phyloP scores from a whole-genome alignment of 2,113 vertebrate genomes.

The Thalassarche chlororhynchos region DNA sequence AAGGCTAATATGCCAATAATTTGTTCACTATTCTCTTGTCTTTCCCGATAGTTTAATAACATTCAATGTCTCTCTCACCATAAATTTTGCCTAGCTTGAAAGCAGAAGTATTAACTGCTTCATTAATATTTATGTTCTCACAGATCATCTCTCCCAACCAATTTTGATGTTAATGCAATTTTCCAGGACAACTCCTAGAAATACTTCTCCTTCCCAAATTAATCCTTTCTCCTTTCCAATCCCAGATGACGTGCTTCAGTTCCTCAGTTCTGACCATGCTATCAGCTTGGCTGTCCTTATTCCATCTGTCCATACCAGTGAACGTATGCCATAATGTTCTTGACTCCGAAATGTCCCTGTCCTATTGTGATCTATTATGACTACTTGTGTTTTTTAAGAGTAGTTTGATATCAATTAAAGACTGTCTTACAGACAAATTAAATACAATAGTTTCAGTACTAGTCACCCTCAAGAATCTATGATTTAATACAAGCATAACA shows the following conservation, averaged over 20 bases:
- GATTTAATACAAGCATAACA: background rate
- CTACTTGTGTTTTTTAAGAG: background rate
- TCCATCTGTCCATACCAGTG: background rate
- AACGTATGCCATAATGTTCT: background rate
- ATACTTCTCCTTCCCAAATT: background rate
- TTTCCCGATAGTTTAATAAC: background rate
- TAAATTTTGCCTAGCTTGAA: background rate
- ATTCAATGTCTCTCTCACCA: background rate
- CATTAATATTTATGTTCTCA: background rate
- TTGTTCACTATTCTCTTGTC: background rate
- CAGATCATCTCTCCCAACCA: background rate
- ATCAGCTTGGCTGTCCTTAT: background rate
- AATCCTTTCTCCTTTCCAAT: background rate
- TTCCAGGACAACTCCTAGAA: background rate
- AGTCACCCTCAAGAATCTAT: background rate
- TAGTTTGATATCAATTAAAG: background rate
- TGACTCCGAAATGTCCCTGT: background rate
- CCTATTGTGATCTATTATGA: background rate
- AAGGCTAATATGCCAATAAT: background rate
- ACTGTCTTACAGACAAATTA: background rate
- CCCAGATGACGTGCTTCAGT: background rate
- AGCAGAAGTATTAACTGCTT: background rate
- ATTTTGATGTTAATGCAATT: background rate
- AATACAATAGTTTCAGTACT: background rate
- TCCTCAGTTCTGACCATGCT: background rate